Percentiles rank a stretch among this genome's conserved stretches.
These are phyloP conservation scores for Pseudopleuronectes americanus DNA, from an alignment of 2,797 vertebrate species.

Conservation along the genomic window DNA sequence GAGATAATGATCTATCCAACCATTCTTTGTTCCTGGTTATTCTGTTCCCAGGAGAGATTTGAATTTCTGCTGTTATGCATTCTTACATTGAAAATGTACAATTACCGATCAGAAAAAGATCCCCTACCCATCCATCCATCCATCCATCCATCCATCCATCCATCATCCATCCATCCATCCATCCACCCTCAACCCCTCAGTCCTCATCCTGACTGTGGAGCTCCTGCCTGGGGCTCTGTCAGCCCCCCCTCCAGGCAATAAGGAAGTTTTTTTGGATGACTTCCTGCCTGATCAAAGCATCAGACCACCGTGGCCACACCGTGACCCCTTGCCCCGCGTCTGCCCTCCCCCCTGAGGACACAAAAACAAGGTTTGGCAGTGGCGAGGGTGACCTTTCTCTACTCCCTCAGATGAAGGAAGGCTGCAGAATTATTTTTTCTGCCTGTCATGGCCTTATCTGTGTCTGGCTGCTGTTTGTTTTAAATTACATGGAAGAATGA, in stretches of 20 bases:
- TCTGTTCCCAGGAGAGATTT: not conserved
- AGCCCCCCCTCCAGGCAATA: conserved; percentile 36
- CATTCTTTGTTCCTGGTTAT: not conserved
- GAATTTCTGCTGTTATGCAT: too few species aligned
- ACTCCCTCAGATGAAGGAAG: conserved; percentile 71
- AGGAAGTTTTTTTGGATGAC: conserved; percentile 56
- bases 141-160: too few species aligned
- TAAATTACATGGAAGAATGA: conserved; percentile 76
- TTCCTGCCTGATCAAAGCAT: conserved; percentile 70
- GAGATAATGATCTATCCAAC: not conserved
- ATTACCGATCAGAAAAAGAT: too few species aligned
- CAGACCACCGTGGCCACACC: conserved; percentile 44
- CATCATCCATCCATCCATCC: too few species aligned
- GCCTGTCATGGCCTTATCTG: conserved; percentile 75
- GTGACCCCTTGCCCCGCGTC: conserved; percentile 53
- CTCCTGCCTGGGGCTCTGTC: conserved; percentile 17
- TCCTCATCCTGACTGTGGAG: conserved; percentile 4
- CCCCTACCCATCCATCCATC: not conserved
- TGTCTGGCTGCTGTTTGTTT: conserved; percentile 78
- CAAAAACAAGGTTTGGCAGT: conserved; percentile 58
- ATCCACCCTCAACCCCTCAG: not conserved
- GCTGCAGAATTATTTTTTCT: conserved; percentile 73
- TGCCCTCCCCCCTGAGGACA: conserved; percentile 31
- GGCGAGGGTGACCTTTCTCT: conserved; percentile 73
- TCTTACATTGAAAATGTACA: too few species aligned